Conservation (phyloP, 2,888 invertebrate species). For the Erynnis tages region DNA sequence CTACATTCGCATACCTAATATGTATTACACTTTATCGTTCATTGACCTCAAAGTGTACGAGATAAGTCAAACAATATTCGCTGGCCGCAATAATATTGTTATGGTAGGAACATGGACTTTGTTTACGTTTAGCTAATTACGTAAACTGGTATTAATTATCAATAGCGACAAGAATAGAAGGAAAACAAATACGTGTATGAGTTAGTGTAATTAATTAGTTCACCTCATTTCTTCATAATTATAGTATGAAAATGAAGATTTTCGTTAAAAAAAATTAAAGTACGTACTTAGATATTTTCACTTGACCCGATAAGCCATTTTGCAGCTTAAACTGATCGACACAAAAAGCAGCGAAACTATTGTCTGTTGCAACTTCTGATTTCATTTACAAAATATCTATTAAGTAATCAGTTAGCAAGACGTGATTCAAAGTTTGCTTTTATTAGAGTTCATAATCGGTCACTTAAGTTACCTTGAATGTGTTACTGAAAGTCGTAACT, state of each 20-base stretch:
- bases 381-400: conserved; percentile 16
- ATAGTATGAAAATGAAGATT: too few relatives aligned
- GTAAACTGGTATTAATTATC: conserved; percentile 4
- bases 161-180: not conserved
- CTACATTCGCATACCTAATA: too few relatives aligned
- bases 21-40: conserved; percentile 45
- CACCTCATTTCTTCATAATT: too few relatives aligned
- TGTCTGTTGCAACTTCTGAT: conserved; percentile 8
- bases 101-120: not conserved
- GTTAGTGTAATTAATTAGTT: too few relatives aligned
- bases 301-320: too few relatives aligned
- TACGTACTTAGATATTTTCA: too few relatives aligned
- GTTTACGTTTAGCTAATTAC: conserved; percentile 9
- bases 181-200: too few relatives aligned
- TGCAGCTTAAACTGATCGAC: too few relatives aligned
- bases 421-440: conserved; percentile 3
- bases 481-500: conserved; percentile 17
- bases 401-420: conserved; percentile 17
- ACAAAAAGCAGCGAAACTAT: conserved; percentile 21
- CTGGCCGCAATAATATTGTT: not conserved
- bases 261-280: too few relatives aligned
- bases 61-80: not conserved
- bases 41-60: conserved; percentile 22
- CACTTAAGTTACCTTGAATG: conserved; percentile 24
- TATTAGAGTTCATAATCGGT: conserved; percentile 8